A percentile compares a stretch with the other conserved stretches of the same genome.
phyloP scores from a whole-genome alignment of 2,888 invertebrate genomes.

The Fragum whitleyi region DNA sequence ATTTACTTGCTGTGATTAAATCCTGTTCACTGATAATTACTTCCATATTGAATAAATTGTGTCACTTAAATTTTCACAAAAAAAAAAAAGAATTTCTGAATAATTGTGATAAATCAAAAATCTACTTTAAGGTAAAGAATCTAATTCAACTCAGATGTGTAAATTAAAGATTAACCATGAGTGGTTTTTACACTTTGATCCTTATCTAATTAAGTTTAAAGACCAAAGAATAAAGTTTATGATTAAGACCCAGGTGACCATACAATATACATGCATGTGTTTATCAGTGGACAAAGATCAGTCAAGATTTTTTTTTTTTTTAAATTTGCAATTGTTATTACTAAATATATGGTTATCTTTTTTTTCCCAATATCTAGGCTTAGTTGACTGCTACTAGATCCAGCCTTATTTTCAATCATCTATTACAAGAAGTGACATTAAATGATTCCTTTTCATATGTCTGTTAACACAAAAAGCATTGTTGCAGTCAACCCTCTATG shows the following conservation, averaged over 20 bases:
- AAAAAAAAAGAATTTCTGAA: background rate
- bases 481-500: too few species aligned
- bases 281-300: too few species aligned
- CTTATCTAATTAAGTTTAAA: background rate
- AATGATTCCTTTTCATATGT: too few species aligned
- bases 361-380: background rate
- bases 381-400: background rate
- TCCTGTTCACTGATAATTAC: background rate
- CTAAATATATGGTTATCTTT: too few species aligned
- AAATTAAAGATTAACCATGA: background rate
- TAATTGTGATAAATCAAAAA: too few species aligned
- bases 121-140: background rate
- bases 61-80: background rate
- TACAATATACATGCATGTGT: background rate
- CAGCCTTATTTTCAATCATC: background rate
- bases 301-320: too few species aligned
- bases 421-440: too few species aligned
- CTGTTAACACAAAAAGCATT: too few species aligned
- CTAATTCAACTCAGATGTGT: background rate
- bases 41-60: background rate
- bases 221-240: too few species aligned
- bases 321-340: too few species aligned
- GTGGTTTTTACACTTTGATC: background rate
- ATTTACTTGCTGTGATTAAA: background rate
- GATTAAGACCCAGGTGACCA: background rate